Evolutionary conservation across 1,140 invertebrate species (phyloP).

Genomic region (Ridgeia piscesae): DNA sequence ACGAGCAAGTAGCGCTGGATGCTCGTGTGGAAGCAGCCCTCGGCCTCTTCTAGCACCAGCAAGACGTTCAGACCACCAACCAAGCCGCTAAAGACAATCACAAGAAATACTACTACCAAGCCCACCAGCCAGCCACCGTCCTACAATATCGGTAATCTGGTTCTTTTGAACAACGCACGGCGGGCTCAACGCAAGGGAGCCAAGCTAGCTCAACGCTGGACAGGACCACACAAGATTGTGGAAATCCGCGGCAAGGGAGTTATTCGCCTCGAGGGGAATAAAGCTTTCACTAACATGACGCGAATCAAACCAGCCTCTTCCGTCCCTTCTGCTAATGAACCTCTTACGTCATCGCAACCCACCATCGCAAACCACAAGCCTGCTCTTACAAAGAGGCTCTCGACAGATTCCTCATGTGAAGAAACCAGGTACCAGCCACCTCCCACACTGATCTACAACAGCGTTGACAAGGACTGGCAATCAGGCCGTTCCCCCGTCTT

Average conservation of each 20-base stretch:
- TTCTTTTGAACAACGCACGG: background rate
- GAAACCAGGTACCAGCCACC: background rate
- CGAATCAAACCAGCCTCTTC: too few species aligned
- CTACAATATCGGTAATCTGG: background rate
- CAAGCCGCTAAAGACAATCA: background rate
- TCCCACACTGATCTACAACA: background rate
- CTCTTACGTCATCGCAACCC: too few species aligned
- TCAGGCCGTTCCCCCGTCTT: too few species aligned
- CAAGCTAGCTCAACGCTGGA: background rate
- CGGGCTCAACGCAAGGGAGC: background rate
- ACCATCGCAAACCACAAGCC: too few species aligned
- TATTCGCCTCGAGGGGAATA: too few species aligned
- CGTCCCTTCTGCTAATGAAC: too few species aligned
- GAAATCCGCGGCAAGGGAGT: too few species aligned
- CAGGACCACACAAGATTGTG: too few species aligned
- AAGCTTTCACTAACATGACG: too few species aligned
- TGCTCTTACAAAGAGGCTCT: background rate
- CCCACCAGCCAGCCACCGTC: slow-evolving; percentile 2
- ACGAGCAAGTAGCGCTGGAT: too few species aligned
- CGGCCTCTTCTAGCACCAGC: too few species aligned
- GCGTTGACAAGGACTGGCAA: background rate
- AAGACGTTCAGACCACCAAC: background rate
- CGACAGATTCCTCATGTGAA: background rate
- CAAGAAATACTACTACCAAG: slow-evolving; percentile 8
- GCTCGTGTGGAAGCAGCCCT: too few species aligned